Evolutionary conservation across 1,140 invertebrate genomes (phyloP), one percentile per base, ranked within the genome.

Genomic region (Zeugodacus cucurbitae): DNA sequence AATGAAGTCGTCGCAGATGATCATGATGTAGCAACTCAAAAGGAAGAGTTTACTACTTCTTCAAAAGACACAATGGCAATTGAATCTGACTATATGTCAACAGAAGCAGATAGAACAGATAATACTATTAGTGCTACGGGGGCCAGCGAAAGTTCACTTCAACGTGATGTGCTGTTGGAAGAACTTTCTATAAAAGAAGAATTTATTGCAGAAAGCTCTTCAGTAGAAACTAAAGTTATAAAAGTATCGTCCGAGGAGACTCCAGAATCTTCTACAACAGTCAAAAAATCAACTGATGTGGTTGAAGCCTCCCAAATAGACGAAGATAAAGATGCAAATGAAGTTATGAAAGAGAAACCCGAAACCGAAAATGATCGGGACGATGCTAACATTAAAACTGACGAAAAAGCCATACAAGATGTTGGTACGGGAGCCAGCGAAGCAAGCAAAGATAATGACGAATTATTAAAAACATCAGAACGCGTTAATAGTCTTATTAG

Each of bases 401-500:
- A 85, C 32, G 22, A 48, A 10, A 26, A 87, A 37, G 70, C 29
- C 58, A 88, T 58, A 64, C 88, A 88, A 64, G 88, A 78, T 48
- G 87, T 54, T 74, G 64, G 29, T 29, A 11, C 34, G 22, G n/a
- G 54, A 87, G n/a, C 22, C 86, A 6, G 41, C 37, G 48, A 58
- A 22, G 34, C 54, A 37, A 57, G 41, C 86, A 87, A 48, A 44
- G 37, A 20, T 41, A 78, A 89, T n/a, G 57, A 34, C n/a, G 54
- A 87, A 11, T 32, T 58, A 82, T 26, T 70, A 22, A 88, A 86
- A 78, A 59, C 88, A 20, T 62, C 87, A 34, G 90, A 91, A 54
- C 90, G 90, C 67, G 59, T 93, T 11, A 93, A 93, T 87, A 93
- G 90, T 90, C 89, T 93, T 88, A 92, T 93, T 67, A 93, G 90